phyloP scores from a whole-genome alignment of 2,888 invertebrate species.

The Blera fallax region DNA sequence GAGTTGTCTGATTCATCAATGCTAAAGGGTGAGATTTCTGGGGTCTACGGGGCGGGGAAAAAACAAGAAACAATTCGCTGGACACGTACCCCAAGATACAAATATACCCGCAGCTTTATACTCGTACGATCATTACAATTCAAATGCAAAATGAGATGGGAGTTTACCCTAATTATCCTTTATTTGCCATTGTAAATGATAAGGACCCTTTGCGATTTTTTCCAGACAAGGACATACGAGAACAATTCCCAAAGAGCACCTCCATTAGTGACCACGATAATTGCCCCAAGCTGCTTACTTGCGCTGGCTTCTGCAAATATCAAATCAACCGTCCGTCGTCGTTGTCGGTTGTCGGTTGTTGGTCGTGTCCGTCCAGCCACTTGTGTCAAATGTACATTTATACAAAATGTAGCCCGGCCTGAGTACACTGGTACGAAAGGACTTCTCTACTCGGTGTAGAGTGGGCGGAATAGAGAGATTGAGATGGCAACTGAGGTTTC shows the following conservation, averaged over 20 bases:
- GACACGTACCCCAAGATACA: slow-evolving; percentile 37
- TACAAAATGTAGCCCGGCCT: not conserved
- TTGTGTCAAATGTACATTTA: slow-evolving; percentile 52
- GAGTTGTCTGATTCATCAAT: slow-evolving; percentile 23
- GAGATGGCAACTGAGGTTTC: slow-evolving; percentile 73
- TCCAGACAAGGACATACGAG: slow-evolving; percentile 64
- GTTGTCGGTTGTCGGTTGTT: slow-evolving; percentile 5
- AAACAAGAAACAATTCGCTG: slow-evolving; percentile 39
- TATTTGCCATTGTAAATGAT: slow-evolving; percentile 74
- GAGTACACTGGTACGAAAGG: slow-evolving; percentile 42
- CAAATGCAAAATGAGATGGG: slow-evolving; percentile 66
- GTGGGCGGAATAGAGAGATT: slow-evolving; percentile 54
- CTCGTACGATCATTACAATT: slow-evolving; percentile 52
- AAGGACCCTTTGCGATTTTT: slow-evolving; percentile 71
- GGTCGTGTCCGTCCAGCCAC: slow-evolving; percentile 37
- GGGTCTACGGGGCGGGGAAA: not conserved
- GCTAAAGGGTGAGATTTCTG: not conserved
- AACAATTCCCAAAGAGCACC: slow-evolving; percentile 74
- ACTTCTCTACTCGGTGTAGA: slow-evolving; percentile 34
- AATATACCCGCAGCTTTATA: not conserved
- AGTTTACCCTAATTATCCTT: slow-evolving; percentile 74
- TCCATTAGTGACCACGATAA: slow-evolving; percentile 75
- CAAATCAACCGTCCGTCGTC: slow-evolving; percentile 65
- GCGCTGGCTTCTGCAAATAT: slow-evolving; percentile 73
- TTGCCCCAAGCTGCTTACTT: slow-evolving; percentile 73